These are phyloP conservation scores for Bubo blakistoni DNA, from an alignment of 2,113 vertebrate genomes.

Conservation along the genomic window DNA sequence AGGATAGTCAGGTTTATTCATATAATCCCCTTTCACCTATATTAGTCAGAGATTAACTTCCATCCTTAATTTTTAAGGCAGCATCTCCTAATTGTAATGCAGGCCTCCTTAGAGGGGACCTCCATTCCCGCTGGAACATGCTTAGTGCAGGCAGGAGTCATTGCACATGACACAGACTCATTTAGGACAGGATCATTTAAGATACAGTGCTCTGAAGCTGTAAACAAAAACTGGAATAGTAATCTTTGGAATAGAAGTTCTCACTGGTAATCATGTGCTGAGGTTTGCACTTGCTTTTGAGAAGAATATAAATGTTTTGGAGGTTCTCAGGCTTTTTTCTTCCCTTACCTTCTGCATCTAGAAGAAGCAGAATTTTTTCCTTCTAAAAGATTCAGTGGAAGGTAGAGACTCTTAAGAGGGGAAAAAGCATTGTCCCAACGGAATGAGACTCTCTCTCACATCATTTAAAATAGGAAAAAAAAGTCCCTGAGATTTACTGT, in stretches of 20 bases:
- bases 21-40: neutral
- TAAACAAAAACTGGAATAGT: neutral
- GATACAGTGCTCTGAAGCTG: neutral
- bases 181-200: neutral
- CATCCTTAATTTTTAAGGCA: neutral
- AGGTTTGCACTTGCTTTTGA: neutral
- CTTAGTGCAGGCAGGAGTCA: neutral
- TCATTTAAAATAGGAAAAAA: neutral
- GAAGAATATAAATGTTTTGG: neutral
- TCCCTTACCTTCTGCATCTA: neutral
- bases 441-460: neutral
- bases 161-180: neutral
- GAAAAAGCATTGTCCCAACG: neutral
- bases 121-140: neutral
- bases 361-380: neutral
- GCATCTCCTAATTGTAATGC: neutral
- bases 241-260: neutral
- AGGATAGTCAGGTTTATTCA: neutral
- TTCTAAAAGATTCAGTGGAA: neutral
- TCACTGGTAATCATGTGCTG: neutral
- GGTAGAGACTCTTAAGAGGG: neutral
- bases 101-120: neutral
- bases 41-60: neutral
- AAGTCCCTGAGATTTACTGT: neutral
- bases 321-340: neutral